phyloP scores from a whole-genome alignment of 1,140 invertebrate species.

The Ectropis grisescens region DNA sequence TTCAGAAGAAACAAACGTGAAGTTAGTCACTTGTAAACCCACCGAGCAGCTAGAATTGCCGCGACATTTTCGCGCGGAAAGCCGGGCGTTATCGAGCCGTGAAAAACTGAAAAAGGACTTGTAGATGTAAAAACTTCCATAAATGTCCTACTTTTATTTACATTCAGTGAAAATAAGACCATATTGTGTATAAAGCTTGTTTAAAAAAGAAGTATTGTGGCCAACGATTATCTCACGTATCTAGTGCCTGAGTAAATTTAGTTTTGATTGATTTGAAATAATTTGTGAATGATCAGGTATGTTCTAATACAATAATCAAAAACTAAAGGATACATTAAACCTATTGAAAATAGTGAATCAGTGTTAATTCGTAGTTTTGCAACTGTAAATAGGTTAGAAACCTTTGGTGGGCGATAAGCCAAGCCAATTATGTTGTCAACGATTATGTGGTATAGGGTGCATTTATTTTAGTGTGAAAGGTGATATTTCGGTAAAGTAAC shows the following conservation, averaged over 20 bases:
- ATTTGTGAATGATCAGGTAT: constrained; percentile 66
- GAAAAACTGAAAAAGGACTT: constrained; percentile 54
- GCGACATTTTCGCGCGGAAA: constrained; percentile 71
- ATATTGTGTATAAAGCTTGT: too few species aligned
- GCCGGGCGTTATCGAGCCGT: constrained; percentile 68
- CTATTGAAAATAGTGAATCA: constrained; percentile 8
- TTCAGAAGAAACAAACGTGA: constrained; percentile 68
- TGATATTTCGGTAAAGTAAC: constrained; percentile 20
- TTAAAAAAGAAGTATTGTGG: constrained; percentile 14
- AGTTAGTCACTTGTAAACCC: constrained; percentile 42
- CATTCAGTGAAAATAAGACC: constrained; percentile 16
- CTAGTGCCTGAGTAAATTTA: constrained; percentile 41
- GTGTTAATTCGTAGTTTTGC: constrained; percentile 19
- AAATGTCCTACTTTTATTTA: constrained; percentile 27
- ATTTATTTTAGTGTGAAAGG: constrained; percentile 19
- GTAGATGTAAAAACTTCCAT: constrained; percentile 28
- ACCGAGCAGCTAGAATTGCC: constrained; percentile 50
- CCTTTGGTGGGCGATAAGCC: constrained; percentile 48
- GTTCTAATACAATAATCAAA: constrained; percentile 22
- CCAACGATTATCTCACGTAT: constrained; percentile 25
- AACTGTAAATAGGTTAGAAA: constrained; percentile 59
- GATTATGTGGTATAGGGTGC: constrained; percentile 20
- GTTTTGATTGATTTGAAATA: constrained; percentile 35
- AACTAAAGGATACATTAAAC: constrained; percentile 18
- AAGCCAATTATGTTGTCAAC: constrained; percentile 45